These are phyloP conservation scores for Potamarius usumacintae DNA, from an alignment of 2,113 vertebrate species.

Conservation along the genomic window DNA sequence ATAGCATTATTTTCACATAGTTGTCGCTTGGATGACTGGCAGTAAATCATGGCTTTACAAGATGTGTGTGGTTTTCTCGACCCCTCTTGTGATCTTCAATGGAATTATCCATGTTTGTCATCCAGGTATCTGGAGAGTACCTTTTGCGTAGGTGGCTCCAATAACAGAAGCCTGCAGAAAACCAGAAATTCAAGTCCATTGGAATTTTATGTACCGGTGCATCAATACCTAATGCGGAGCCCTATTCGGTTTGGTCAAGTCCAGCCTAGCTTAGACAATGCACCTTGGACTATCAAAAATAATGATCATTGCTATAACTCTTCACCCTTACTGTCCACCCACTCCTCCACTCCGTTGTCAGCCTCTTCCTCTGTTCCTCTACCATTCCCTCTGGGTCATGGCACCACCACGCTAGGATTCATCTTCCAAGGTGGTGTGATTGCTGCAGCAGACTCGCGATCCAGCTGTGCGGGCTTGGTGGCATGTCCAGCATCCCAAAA, in stretches of 20 bases:
- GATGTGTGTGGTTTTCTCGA: constrained; percentile 70
- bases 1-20: neutral
- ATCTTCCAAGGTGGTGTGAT: constrained; percentile 78
- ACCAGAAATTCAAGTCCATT: constrained; percentile 49
- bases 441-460: constrained; percentile 82
- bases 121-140: constrained; percentile 20
- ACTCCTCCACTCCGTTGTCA: constrained; percentile 56
- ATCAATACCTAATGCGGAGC: constrained; percentile 64
- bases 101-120: constrained; percentile 40
- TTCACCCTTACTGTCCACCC: constrained; percentile 37
- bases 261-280: constrained; percentile 5
- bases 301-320: constrained; percentile 5
- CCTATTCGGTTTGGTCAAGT: constrained; percentile 71
- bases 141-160: constrained; percentile 26
- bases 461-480: constrained; percentile 78
- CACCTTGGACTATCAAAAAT: constrained; percentile 22
- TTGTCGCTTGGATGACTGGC: neutral
- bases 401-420: constrained; percentile 87
- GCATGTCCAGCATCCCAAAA: constrained; percentile 78
- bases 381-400: constrained; percentile 76
- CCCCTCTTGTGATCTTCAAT: constrained; percentile 7
- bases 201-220: constrained; percentile 63
- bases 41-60: constrained; percentile 77
- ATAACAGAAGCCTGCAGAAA: constrained; percentile 16
- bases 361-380: constrained; percentile 61